phyloP scores from a whole-genome alignment of 2,113 vertebrate species.

The Cyanoderma ruficeps region DNA sequence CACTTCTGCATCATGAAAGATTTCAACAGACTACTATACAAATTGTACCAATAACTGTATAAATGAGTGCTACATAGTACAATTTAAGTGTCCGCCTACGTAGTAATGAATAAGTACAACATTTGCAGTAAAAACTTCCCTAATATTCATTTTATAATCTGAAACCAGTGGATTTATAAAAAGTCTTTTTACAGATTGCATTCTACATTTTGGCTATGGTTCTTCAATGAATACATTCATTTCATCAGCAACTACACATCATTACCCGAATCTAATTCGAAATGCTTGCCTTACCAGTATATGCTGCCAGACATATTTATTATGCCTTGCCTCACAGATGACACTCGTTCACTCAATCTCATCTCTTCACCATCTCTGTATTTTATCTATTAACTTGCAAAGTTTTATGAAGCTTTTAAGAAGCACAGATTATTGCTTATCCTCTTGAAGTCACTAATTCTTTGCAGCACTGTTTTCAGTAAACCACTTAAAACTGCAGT shows the following conservation, averaged over 20 bases:
- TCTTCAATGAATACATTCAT: fast-evolving
- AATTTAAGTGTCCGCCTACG: not conserved
- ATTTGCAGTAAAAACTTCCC: not conserved
- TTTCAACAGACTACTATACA: not conserved
- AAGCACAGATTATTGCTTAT: not conserved
- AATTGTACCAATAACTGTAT: not conserved
- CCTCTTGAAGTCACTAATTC: not conserved
- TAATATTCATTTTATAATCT: not conserved
- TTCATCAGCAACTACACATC: not conserved
- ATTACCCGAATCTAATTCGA: not conserved
- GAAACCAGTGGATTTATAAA: not conserved
- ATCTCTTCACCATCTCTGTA: fast-evolving
- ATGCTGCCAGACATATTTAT: not conserved
- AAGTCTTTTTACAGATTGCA: not conserved
- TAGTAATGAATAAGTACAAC: not conserved
- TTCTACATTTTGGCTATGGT: not conserved
- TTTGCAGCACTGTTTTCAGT: not conserved
- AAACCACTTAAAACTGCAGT: not conserved
- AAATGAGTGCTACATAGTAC: not conserved
- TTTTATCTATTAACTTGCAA: not conserved
- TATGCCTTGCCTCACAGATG: not conserved
- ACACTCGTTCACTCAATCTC: not conserved
- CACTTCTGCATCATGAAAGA: not conserved
- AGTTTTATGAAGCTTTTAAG: not conserved
- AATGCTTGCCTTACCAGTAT: not conserved